These are phyloP conservation scores for Oryctolagus cuniculus DNA, from an alignment of 2,113 vertebrate species.

Conservation along the genomic window DNA sequence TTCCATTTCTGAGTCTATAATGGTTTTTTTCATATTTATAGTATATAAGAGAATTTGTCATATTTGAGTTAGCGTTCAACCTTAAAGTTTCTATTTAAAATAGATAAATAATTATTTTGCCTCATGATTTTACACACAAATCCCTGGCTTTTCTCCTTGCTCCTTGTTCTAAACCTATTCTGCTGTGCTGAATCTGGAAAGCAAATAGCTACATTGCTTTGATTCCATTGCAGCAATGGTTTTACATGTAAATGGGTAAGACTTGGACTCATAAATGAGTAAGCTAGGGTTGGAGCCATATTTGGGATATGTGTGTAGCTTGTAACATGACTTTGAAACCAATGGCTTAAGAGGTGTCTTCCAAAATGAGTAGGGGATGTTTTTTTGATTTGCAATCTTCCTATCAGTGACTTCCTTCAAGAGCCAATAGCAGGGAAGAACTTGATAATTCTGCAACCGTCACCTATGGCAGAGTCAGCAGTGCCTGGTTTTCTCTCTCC, in stretches of 20 bases:
- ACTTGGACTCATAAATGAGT: not conserved
- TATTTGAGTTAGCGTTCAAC: not conserved
- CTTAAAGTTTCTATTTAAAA: slow-evolving; percentile 15
- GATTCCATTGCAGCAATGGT: not conserved
- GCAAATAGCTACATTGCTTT: not conserved
- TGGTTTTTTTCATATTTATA: not conserved
- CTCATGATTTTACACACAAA: slow-evolving; percentile 8
- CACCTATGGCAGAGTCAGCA: not conserved
- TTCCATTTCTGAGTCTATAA: not conserved
- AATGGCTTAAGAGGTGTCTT: not conserved
- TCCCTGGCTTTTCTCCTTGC: not conserved
- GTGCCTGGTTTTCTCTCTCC: not conserved
- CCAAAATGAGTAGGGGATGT: not conserved
- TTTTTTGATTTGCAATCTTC: not conserved
- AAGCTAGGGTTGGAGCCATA: not conserved
- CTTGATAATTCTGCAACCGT: not conserved
- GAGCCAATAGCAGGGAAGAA: not conserved
- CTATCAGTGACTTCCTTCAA: not conserved
- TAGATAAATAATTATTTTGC: slow-evolving; percentile 7
- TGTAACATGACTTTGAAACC: not conserved
- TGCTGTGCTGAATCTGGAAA: not conserved
- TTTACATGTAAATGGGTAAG: not conserved
- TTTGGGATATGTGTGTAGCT: not conserved
- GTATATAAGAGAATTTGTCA: not conserved
- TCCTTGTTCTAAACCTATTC: not conserved